Base-by-base conservation (phyloP, 2,113 vertebrate species). In the Scytalopus superciliaris region DNA sequence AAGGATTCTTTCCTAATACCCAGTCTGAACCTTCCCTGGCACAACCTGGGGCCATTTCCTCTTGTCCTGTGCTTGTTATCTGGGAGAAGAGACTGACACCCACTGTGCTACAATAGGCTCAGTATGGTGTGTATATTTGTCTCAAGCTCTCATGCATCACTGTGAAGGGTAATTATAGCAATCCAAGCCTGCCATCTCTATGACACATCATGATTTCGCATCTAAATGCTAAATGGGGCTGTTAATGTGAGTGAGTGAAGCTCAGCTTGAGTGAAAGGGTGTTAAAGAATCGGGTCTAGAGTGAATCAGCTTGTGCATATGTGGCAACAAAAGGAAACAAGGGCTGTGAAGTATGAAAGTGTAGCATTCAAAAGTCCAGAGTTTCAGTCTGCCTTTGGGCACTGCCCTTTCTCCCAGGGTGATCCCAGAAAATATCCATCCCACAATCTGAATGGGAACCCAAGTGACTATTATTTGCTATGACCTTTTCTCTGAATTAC, bases 211-310 rank as follows among this genome's bases (percentile, higher is more conserved):
- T 94, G 89, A 64, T 96, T 96, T 94, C 4, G 1, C 70, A 62
- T 90, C 81, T 85, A 55, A 89, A 78, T 80, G 84, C 84, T 91
- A 93, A 91, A 74, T 37, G 67, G 45, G 70, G 59, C 70, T 89
- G 84, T 47, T 94, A 85, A 94, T 83, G 47, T 73, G 89, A 96
- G 91, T 77, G 89, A 96, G 68, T 39, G 67, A 59, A 73, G 67
- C 91, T 95, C 87, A 85, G 67, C 63, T 66, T 83, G 72, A 88
- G 93, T 70, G 91, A 80, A 94, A 93, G 73, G 64, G 56, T 94
- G 87, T 70, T 91, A 88, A 93, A 94, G 91, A 73, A 56, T 57
- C 53, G 33, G 66, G 53, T 76, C 84, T 94, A 35, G 86, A 92
- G 86, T 92, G 87, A 95, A 91, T 84, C 94, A 94, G 69, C 56